phyloP scores from a whole-genome alignment of 2,113 vertebrate genomes.

The Caracal caracal region DNA sequence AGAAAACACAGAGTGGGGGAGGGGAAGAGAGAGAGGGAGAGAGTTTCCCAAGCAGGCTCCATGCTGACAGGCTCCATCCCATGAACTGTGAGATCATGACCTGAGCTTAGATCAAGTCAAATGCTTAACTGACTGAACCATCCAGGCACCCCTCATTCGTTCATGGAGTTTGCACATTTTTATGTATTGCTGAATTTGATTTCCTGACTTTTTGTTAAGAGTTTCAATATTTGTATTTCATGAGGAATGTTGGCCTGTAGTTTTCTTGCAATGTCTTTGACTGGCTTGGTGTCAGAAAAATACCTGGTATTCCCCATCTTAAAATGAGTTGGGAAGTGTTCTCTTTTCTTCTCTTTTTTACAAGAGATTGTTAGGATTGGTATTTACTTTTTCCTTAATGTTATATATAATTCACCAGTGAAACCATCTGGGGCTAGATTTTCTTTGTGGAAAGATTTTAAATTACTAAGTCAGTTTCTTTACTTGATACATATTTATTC shows the following conservation, averaged over 20 bases:
- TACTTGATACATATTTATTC: background rate
- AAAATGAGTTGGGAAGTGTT: constrained; percentile 9
- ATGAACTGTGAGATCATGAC: no score
- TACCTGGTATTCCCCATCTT: background rate
- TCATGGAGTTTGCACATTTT: background rate
- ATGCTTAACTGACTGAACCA: no score
- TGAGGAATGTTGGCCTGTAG: background rate
- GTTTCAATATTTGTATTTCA: constrained; percentile 9
- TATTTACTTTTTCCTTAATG: background rate
- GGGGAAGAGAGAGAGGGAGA: no score
- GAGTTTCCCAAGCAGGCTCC: no score
- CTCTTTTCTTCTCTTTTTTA: background rate
- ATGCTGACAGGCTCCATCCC: no score
- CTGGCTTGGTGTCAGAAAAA: background rate
- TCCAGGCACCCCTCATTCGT: background rate
- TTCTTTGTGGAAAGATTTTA: background rate
- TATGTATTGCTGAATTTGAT: background rate
- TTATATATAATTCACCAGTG: constrained; percentile 10
- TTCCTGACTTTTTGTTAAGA: background rate
- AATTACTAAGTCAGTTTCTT: background rate
- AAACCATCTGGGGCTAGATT: background rate
- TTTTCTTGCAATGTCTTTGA: background rate
- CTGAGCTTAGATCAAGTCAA: no score
- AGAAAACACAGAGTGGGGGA: no score
- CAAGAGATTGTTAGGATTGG: background rate